Conservation (phyloP, 2,113 vertebrate species). For the Uria lomvia region DNA sequence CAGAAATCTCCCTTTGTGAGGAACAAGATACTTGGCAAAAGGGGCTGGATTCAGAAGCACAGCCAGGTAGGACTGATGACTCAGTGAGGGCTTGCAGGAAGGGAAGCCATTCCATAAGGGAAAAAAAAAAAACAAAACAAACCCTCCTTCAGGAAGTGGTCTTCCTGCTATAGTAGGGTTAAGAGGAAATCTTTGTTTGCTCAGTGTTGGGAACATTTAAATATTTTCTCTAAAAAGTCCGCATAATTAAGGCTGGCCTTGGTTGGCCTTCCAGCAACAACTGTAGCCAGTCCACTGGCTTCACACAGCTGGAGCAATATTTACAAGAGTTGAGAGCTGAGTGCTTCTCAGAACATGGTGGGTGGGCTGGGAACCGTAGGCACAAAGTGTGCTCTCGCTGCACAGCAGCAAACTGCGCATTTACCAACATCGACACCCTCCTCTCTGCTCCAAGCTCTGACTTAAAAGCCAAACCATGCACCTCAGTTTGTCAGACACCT, state of each 20-base stretch:
- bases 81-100: not conserved
- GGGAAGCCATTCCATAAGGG: not conserved
- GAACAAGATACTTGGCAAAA: not conserved
- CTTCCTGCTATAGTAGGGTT: not conserved
- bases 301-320: conserved; percentile 19
- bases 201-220: not conserved
- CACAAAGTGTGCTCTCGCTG: not conserved
- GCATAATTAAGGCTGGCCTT: conserved; percentile 17
- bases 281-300: not conserved
- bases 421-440: not conserved
- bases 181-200: not conserved
- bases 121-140: not conserved
- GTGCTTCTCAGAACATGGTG: conserved; percentile 20
- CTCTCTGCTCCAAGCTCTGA: not conserved
- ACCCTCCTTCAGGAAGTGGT: not conserved
- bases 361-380: conserved; percentile 38
- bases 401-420: accelerated
- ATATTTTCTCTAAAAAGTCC: conserved; percentile 4
- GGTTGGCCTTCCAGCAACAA: not conserved
- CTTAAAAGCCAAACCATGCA: not conserved
- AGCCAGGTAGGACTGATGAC: not conserved
- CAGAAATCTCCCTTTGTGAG: not conserved
- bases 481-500: not conserved
- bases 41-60: not conserved
- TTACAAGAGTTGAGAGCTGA: not conserved